Base-by-base conservation (phyloP, 2,888 invertebrate genomes). In the Dasysyrphus tricinctus region DNA sequence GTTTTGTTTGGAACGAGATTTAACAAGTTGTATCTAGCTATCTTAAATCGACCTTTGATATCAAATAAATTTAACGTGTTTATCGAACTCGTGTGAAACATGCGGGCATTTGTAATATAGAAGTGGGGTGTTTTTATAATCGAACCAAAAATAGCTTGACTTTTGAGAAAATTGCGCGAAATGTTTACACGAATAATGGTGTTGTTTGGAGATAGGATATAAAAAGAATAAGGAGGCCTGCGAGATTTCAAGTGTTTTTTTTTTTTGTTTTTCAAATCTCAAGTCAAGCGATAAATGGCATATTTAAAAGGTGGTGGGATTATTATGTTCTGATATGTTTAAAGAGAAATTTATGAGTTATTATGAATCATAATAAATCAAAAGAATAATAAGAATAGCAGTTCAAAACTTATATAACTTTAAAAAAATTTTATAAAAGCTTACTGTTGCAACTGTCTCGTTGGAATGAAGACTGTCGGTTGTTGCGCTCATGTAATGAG, bases 201-300 rank as follows among this genome's bases (percentile, higher is more conserved):
- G 47, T 5, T 24, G 24, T 5, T 42, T n/a, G 2, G 5, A 8
- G 7, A 5, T 14, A n/a, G 19, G 12, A 19, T 24, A 2, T 24
- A 5, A 24, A 24, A 14, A 29, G 42, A 5, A n/a, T n/a, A n/a
- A 42, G 9, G 42, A 42, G 14, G 42, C 8, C 14, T 29, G n/a
- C 3, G 14, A 19, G 9, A 78, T 78, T 83, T 79, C 61, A 70
- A 79, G 82, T 74, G 73, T 47, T 9, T 44, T 83, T 44, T 83
- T 7, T 54, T 1, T n/a, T n/a, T n/a, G n/a, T n/a, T n/a, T n/a
- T n/a, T n/a, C n/a, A 14, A 29, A 29, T 24, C 67, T 82, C 29
- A 16, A 78, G 39, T 69, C 73, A 59, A 61, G 34, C 59, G 54
- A 51, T 54, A 65, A 77, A 47, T 67, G 65, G 59, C 49, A 34